Conservation (phyloP, 64 coral and sea anemone genomes). For the Montipora capricornis region DNA sequence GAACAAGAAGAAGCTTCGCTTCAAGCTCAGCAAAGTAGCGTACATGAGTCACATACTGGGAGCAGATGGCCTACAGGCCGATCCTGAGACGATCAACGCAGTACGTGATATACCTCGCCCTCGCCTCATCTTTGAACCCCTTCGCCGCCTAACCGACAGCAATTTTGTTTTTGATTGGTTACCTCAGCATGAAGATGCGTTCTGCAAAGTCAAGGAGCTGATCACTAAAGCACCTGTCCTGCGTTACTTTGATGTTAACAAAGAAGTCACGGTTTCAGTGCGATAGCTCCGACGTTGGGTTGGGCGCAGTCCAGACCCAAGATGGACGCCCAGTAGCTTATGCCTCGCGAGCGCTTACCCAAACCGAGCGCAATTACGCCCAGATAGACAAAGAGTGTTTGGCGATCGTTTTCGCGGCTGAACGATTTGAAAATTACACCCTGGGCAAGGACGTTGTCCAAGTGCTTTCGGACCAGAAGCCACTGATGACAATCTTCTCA, state of each 20-base stretch:
- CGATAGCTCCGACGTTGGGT: not conserved
- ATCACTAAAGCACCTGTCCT: not conserved
- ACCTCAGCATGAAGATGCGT: not conserved
- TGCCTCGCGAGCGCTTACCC: slow-evolving; percentile 23
- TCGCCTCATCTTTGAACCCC: not conserved
- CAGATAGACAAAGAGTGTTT: slow-evolving; percentile 32
- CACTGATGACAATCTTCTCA: slow-evolving; percentile 43
- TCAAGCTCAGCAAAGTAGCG: not conserved
- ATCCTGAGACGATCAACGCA: not conserved
- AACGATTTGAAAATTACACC: slow-evolving; percentile 47
- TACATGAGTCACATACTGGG: slow-evolving; percentile 11
- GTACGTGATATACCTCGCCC: not conserved
- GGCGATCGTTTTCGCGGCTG: not conserved
- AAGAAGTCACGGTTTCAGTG: too few species aligned
- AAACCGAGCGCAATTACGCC: slow-evolving; percentile 19
- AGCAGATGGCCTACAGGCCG: not conserved
- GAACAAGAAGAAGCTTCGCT: slow-evolving; percentile 9
- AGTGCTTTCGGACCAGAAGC: slow-evolving; percentile 41
- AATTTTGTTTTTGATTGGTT: not conserved
- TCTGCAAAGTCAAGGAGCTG: too few species aligned
- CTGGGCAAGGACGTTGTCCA: slow-evolving; percentile 13
- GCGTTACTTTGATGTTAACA: slow-evolving; percentile 38
- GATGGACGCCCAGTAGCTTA: slow-evolving; percentile 33
- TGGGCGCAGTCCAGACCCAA: slow-evolving; percentile 21
- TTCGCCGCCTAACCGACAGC: not conserved